Base-by-base conservation (phyloP, 2,888 invertebrate species). In the Eubasilissa splendida region DNA sequence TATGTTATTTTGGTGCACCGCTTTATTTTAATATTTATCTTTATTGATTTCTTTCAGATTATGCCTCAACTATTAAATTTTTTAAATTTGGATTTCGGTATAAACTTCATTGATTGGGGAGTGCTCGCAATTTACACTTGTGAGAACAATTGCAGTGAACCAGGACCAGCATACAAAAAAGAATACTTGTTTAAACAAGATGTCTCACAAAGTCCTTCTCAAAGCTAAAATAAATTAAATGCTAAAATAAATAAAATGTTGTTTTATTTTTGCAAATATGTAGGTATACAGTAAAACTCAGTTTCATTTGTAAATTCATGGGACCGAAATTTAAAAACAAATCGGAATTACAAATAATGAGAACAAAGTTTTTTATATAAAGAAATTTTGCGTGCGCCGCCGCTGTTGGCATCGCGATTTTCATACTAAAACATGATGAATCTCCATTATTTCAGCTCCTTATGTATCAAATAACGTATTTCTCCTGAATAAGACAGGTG, bases 111-210 rank as follows among this genome's bases (percentile, higher is more conserved):
- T 71, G 99, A 99, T 88, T 99, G 97, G 97, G 99, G 98, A 33
- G 93, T 96, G 22, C 87, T 99, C 75, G 92, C 93, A 70, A 88
- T 99, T 42, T 99, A 95, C 87, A 97, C 97, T 0, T 99, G 99
- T 87, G 91, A 92, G 86, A 89, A 91, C 22, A 96, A 95, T 87
- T 99, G 98, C 86, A 87, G 87, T 81, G 85, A 88, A 80, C n/a
- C 58, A 4, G 92, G 92, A 12, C 90, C 89, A 9, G 92, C 91
- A 9, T 99, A 99, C 88, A 92, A 92, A 83, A 87, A 90, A 84
- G 98, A 98, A 89, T 94, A 93, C 88, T 86, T 96, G 80, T 94
- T 95, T 89, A 97, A 96, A 89, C 98, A 98, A 89, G 96, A 97
- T 89, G 92, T 95, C 85, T 85, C 87, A 80, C 87, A 87, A 76